A percentile compares a stretch with the other conserved stretches of the same genome.
Conservation (phyloP, 92 coral and sea anemone genomes). For the Zoanthus sociatus region DNA sequence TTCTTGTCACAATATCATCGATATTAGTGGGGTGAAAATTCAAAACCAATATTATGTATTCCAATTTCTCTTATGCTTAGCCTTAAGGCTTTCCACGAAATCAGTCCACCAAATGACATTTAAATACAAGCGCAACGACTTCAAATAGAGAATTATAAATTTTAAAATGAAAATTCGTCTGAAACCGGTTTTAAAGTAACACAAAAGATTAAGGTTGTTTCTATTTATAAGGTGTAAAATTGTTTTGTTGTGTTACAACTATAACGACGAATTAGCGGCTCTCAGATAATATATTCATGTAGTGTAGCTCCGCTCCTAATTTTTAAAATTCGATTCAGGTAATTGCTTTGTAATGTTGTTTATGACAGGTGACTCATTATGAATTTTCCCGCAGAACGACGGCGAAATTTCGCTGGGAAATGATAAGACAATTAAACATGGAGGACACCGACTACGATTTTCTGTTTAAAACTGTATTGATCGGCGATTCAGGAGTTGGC, state of each 20-base stretch:
- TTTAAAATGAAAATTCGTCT: neutral
- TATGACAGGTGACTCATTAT: slow-evolving; percentile 33
- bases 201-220: neutral
- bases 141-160: neutral
- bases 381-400: slow-evolving; percentile 15
- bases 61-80: neutral
- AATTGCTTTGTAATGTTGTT: neutral
- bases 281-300: neutral
- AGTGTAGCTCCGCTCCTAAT: neutral
- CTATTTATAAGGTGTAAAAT: neutral
- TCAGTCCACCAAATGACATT: neutral
- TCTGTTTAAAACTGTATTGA: slow-evolving; percentile 80
- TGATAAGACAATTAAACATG: slow-evolving; percentile 74
- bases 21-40: neutral
- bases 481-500: slow-evolving; percentile 95
- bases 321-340: neutral
- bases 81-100: neutral
- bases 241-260: neutral
- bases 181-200: neutral
- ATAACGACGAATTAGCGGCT: neutral
- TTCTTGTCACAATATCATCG: neutral
- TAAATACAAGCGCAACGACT: neutral
- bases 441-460: slow-evolving; percentile 83
- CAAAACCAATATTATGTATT: neutral
- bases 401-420: slow-evolving; percentile 1